Percentiles rank a stretch among this genome's conserved stretches.
These are phyloP conservation scores for Drosophila sechellia DNA, from an alignment of 1,140 invertebrate species.

Conservation along the genomic window DNA sequence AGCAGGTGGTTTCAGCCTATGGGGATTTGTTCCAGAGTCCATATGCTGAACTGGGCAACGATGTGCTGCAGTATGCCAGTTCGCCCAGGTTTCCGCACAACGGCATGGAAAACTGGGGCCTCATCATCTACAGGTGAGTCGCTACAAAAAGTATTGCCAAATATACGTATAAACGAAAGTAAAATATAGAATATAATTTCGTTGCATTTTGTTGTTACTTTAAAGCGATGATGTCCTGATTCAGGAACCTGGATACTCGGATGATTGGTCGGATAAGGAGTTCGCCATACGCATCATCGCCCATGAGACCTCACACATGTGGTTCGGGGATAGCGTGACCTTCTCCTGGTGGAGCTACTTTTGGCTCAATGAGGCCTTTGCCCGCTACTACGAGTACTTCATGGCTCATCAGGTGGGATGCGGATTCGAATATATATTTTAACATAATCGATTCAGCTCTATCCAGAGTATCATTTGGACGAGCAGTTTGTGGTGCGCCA, in stretches of 20 bases:
- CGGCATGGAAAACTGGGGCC: conserved; percentile 94
- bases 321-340: conserved; percentile 89
- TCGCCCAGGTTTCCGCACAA: conserved; percentile 91
- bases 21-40: conserved; percentile 84
- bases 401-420: conserved; percentile 85
- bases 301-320: conserved; percentile 89
- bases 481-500: conserved; percentile 88
- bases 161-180: neutral
- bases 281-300: conserved; percentile 85
- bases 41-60: conserved; percentile 81
- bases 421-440: neutral
- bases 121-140: conserved; percentile 87
- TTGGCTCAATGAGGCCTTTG: conserved; percentile 90
- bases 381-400: conserved; percentile 89
- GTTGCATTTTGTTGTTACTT: neutral
- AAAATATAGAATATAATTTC: neutral
- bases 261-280: conserved; percentile 81
- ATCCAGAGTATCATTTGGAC: conserved; percentile 85
- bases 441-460: conserved; percentile 43
- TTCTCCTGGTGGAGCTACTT: conserved; percentile 88
- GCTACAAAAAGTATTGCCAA: too few relatives aligned
- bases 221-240: conserved; percentile 59
- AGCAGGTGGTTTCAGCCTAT: conserved; percentile 85
- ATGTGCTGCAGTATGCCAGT: conserved; percentile 88
- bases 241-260: conserved; percentile 52